phyloP scores from a whole-genome alignment of 2,888 invertebrate species.

The Drosophila longiperda region DNA sequence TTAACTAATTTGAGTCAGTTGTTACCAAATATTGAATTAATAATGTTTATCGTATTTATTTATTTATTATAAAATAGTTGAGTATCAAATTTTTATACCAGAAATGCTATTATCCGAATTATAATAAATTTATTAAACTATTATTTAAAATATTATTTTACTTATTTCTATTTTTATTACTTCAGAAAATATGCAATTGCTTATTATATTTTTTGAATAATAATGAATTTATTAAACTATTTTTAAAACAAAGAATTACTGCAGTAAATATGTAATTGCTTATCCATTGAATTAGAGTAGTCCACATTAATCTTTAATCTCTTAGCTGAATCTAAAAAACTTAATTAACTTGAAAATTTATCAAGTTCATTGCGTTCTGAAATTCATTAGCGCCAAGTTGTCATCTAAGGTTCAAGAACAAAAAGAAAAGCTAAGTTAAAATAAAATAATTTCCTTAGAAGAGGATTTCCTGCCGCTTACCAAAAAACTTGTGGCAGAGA shows the following conservation, averaged over 20 bases:
- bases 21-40: neutral
- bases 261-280: neutral
- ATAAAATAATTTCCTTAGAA: constrained; percentile 52
- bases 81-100: neutral
- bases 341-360: constrained; percentile 84
- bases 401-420: constrained; percentile 20
- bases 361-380: constrained; percentile 78
- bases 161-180: too few relatives aligned
- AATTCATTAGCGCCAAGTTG: constrained; percentile 64
- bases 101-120: neutral
- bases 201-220: neutral
- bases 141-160: too few relatives aligned
- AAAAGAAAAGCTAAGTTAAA: constrained; percentile 44
- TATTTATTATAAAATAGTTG: neutral
- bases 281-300: constrained; percentile 17
- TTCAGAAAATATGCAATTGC: neutral
- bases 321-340: constrained; percentile 49
- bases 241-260: neutral
- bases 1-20: neutral
- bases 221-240: neutral
- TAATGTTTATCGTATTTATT: neutral
- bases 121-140: neutral
- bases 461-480: constrained; percentile 66
- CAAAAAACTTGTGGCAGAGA: constrained; percentile 20
- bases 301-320: constrained; percentile 23